Evolutionary conservation across 2,113 vertebrate species (phyloP), one percentile per base, ranked within the genome.

Genomic region (Hypomesus transpacificus): DNA sequence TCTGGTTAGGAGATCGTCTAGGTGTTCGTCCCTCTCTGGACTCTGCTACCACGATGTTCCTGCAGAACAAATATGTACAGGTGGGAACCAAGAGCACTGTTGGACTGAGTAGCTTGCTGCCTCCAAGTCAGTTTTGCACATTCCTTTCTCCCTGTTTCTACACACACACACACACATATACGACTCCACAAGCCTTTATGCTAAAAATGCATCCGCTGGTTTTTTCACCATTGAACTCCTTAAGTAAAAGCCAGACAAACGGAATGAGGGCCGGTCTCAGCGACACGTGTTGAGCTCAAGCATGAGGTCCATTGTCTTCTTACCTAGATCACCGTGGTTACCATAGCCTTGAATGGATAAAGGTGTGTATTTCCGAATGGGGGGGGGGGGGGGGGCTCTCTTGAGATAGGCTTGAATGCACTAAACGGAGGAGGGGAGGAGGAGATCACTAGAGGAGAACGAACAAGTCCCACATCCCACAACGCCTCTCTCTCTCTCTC

Each of bases 81-180:
- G 26, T n/a, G 39, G 56, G 13, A 63, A 52, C 54, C 24, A 24
- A 14, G 17, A 60, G 24, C 39, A 20, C n/a, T 65, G 63, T 65
- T 14, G 52, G 51, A 54, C 14, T 14, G 75, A 58, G 58, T 68
- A 69, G 74, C 78, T 69, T 83, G 64, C 76, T 64, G 79, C 79
- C 76, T 85, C 78, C 69, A 58, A 20, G 72, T 73, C 65, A 73
- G 71, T 65, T 87, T 87, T 89, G 87, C 87, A 87, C 85, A 86
- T 70, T 74, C 80, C 75, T 69, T 78, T n/a, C 59, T 73, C 73
- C 78, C 82, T 75, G 77, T 86, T 84, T 63, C 16, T 3, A 4
- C 53, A 28, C 28, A 17, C n/a, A 17, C 9, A n/a, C 4, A 61
- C 17, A 31, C 31, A 14, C 24, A 5, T 63, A 31, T 63, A 31